Evolutionary conservation across 2,113 vertebrate genomes (phyloP), one percentile per base, ranked within the genome.

Genomic region (Callospermophilus lateralis): DNA sequence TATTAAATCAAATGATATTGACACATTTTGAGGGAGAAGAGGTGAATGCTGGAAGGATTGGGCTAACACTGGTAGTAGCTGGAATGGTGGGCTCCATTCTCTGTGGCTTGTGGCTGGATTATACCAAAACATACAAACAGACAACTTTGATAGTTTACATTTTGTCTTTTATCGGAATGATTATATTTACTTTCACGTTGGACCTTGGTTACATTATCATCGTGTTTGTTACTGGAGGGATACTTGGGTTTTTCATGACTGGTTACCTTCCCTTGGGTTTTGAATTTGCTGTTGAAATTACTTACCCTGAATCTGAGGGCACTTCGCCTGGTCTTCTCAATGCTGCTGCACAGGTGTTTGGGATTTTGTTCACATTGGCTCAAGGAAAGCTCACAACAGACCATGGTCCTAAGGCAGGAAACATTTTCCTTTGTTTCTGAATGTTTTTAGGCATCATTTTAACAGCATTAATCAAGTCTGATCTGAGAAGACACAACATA

Each of bases 171-270:
- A 73, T 99, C 96, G 99, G 99, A 48, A 99, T 99, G 99, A 5
- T 99, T 85, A 90, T 99, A 89, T 99, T 99, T 98, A 99, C 99
- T 76, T 99, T 99, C 98, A 99, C 99, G 0, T 92, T 99, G 98
- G 20, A 99, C 95, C 98, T 99, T 0, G 20, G 91, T 32, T 97
- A 98, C 97, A 99, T 99, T 96, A 74, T 98, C 34, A 65, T 99
- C n/a, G 98, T 99, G 73, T 99, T 99, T 73, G 97, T 99, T 96
- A 99, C 99, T 9, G 99, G 99, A 94, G 99, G 99, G 94, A 96
- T 98, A 1, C 99, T 99, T 73, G 99, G 99, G 99, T 99, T 99
- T 98, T 99, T 99, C 98, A 99, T 99, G 99, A 99, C 99, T 2
- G 99, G 99, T 13, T 99, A 99, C 98, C 99, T 99, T 15, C 99